Base-by-base conservation (phyloP, 37 sponge, comb jelly and placozoan genomes). In the Ianthella basta region DNA sequence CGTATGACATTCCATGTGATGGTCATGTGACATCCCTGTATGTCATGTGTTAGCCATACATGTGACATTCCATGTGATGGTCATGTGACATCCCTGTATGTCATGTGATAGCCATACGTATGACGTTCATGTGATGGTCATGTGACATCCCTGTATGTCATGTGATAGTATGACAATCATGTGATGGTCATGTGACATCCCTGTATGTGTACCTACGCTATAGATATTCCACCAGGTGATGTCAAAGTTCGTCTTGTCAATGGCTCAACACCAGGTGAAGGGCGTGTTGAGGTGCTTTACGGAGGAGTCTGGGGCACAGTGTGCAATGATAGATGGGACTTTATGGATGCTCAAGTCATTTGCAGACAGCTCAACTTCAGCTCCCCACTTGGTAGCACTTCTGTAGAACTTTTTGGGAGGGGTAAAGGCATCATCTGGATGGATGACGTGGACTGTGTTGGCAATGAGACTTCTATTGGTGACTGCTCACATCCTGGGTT, bases 371-470 rank as follows among this genome's bases (percentile, higher is more conserved):
- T 84, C 0, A 74, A 74, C 18, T 84, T 55, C 25, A 34, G 44
- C 29, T 25, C 20, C 18, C 23, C 75, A 1, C 56, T 72, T 13
- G 85, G 72, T 30, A 4, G 57, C 16, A n/a, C 56, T 0, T 70
- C 75, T 40, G 59, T 8, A 0, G 6, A 10, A 3, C 3, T 44
- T 8, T 44, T 44, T 8, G 37, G 75, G 44, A 18, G 21, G 19
- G 73, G 73, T n/a, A 70, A 27, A 14, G 73, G 85, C 13, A 39
- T 56, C 4, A 84, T 84, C 15, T 84, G 72, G 85, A 20, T 84
- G 56, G 85, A 84, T 29, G 85, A 72, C 15, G 85, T 84, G 67
- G 15, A 29, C 32, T 84, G 85, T 72, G 18, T 40, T 37, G 85
- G 85, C 12, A 84, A 55, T 53, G 85, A 84, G 35, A 34, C 72